A percentile compares a stretch with the other conserved stretches of the same genome.
These are phyloP conservation scores for Amphilophus citrinellus DNA, from an alignment of 2,113 vertebrate species.

Conservation along the genomic window DNA sequence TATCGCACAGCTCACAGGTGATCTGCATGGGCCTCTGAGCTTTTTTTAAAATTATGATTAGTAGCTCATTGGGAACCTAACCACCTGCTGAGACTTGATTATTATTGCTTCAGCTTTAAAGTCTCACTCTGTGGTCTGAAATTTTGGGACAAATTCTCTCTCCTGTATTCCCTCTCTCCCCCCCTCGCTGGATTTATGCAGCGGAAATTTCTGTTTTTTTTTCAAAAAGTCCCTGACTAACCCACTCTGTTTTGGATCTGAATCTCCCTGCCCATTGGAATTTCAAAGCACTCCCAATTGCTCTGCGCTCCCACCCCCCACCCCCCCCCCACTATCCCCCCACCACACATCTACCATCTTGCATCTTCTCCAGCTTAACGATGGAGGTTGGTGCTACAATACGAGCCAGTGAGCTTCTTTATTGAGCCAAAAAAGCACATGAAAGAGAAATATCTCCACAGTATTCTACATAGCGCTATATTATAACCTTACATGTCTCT, in stretches of 20 bases:
- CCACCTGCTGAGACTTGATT: constrained; percentile 3
- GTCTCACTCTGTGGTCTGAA: not conserved
- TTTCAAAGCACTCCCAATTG: constrained; percentile 55
- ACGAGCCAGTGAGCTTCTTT: constrained; percentile 32
- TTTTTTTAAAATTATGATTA: constrained; percentile 19
- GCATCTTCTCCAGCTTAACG: constrained; percentile 35
- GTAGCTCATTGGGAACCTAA: not conserved
- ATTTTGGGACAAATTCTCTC: constrained; percentile 19
- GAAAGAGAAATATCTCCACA: constrained; percentile 33
- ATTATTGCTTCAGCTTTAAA: constrained; percentile 21
- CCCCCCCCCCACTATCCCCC: not conserved
- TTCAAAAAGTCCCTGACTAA: constrained; percentile 33
- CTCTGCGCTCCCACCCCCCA: not conserved
- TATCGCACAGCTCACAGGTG: not conserved
- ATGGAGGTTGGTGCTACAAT: constrained; percentile 18
- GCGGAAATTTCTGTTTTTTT: constrained; percentile 45
- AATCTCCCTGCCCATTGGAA: constrained; percentile 48
- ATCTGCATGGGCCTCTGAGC: not conserved
- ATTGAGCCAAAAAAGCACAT: constrained; percentile 44
- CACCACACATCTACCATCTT: constrained; percentile 2
- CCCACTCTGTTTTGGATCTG: constrained; percentile 48
- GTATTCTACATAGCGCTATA: constrained; percentile 26
- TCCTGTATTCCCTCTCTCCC: not conserved
- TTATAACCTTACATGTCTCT: constrained; percentile 16
- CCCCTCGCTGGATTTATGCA: constrained; percentile 38